These are phyloP conservation scores for Schizopygopsis pylzovi DNA, from an alignment of 2,797 vertebrate genomes.

Conservation along the genomic window DNA sequence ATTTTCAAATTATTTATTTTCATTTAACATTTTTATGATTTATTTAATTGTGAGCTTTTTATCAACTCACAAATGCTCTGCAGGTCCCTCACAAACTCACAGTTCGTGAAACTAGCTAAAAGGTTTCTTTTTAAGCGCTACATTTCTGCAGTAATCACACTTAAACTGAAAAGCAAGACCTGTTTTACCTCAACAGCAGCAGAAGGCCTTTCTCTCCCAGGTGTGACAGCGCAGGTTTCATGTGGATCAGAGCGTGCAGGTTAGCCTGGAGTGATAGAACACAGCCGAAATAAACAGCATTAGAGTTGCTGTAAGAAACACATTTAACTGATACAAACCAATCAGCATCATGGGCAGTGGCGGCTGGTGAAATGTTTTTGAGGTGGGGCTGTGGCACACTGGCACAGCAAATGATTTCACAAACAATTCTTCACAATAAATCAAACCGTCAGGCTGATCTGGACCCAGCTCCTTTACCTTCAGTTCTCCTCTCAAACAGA, in stretches of 20 bases:
- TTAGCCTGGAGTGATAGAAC: conserved; percentile 77
- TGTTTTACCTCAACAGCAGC: conserved; percentile 81
- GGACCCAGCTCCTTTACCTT: too few relatives aligned
- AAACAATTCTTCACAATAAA: too few relatives aligned
- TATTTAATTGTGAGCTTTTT: neutral
- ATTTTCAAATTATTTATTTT: neutral
- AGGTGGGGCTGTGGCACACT: too few relatives aligned
- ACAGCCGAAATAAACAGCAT: conserved; percentile 15
- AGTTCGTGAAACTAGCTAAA: neutral
- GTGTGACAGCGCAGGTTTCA: conserved; percentile 88
- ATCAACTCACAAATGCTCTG: neutral
- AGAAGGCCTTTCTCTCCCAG: conserved; percentile 87
- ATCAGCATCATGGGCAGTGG: neutral
- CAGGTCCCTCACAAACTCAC: neutral
- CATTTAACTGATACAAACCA: neutral
- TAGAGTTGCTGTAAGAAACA: neutral
- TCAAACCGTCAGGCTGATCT: too few relatives aligned
- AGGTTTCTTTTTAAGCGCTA: neutral
- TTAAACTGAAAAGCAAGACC: neutral
- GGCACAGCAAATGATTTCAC: too few relatives aligned
- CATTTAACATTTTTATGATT: neutral
- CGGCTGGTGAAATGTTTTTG: too few relatives aligned
- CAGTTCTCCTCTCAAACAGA: too few relatives aligned
- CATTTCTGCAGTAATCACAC: neutral
- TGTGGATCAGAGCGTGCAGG: conserved; percentile 87